These are phyloP conservation scores for Drosophila insularis DNA, from an alignment of 1,140 invertebrate genomes.

Conservation along the genomic window DNA sequence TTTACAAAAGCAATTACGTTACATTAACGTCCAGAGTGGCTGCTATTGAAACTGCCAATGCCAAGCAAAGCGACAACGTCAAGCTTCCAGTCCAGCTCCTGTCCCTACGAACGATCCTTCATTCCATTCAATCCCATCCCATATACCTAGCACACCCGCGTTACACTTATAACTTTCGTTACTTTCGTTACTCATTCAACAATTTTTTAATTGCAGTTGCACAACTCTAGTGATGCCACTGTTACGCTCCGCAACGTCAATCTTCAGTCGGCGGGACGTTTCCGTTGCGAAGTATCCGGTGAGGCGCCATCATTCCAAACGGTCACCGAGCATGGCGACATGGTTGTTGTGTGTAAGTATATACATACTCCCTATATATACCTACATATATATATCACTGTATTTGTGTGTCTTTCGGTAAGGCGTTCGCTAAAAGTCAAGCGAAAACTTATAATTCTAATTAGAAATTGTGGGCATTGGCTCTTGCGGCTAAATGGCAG, in stretches of 20 bases:
- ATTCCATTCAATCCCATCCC: slow-evolving; percentile 44
- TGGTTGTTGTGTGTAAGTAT: slow-evolving; percentile 90
- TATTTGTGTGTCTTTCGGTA: slow-evolving; percentile 2
- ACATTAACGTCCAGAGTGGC: slow-evolving; percentile 72
- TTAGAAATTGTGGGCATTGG: slow-evolving; percentile 61
- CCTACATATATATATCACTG: background rate
- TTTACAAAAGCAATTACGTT: slow-evolving; percentile 76
- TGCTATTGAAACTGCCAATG: slow-evolving; percentile 61
- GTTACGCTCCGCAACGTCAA: slow-evolving; percentile 89
- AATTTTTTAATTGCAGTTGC: slow-evolving; percentile 85
- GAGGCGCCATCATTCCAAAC: slow-evolving; percentile 92
- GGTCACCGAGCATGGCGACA: slow-evolving; percentile 89
- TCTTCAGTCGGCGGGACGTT: slow-evolving; percentile 89
- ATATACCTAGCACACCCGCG: slow-evolving; percentile 42
- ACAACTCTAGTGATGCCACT: slow-evolving; percentile 88
- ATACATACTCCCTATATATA: slow-evolving; percentile 2
- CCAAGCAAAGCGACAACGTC: slow-evolving; percentile 30
- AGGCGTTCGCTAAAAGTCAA: slow-evolving; percentile 37
- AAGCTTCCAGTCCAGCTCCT: background rate
- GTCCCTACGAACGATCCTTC: slow-evolving; percentile 6
- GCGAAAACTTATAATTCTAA: slow-evolving; percentile 71
- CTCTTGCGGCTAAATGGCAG: slow-evolving; percentile 21
- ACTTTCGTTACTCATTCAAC: slow-evolving; percentile 58
- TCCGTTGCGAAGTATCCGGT: slow-evolving; percentile 93
- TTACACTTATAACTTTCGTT: slow-evolving; percentile 26